Base-by-base conservation (phyloP, 2,113 vertebrate genomes). In the Hydropotes inermis region DNA sequence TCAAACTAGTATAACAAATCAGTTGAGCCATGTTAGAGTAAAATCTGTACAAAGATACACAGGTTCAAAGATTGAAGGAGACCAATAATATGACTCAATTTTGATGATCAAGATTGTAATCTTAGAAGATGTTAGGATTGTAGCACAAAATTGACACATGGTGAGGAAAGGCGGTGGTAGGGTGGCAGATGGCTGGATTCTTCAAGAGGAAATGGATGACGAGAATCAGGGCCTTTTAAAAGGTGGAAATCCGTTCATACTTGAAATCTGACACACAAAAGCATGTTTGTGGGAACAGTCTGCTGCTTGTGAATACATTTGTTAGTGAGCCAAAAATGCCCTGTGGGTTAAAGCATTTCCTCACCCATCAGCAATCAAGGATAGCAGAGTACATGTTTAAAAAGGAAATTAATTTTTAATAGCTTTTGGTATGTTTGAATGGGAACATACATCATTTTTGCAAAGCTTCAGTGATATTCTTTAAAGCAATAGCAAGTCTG, bases 381-480 rank as follows among this genome's bases (percentile, higher is more conserved):
- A 94, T 47, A 79, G 25, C 79, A 86, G 97, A 98, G 87, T 91
- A 94, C 96, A 98, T 97, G 97, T 97, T 60, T 95, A 87, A 50
- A 97, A 89, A 92, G 98, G 98, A 98, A 98, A 98, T 97, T 97
- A 89, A 98, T 94, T 98, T 70, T 98, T 97, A 98, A 95, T 98
- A 98, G 95, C 90, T 98, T 92, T 76, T 98, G 67, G 85, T 97
- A 21, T 70, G 79, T 98, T 98, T 99, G 98, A 98, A 98, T 99
- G 98, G 98, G 98, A 98, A 98, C 98, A 98, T 98, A 98, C 50
- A 98, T 98, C 98, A 98, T 98, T 88, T 96, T 97, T 98, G 97
- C 98, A 98, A 97, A 98, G 95, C 55, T 96, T 87, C 88, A 82
- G 84, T 95, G 97, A 98, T 98, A 98, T 96, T 98, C 98, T 99